Evolutionary conservation across 2,113 vertebrate genomes (phyloP).

Genomic region (Bettongia penicillata): DNA sequence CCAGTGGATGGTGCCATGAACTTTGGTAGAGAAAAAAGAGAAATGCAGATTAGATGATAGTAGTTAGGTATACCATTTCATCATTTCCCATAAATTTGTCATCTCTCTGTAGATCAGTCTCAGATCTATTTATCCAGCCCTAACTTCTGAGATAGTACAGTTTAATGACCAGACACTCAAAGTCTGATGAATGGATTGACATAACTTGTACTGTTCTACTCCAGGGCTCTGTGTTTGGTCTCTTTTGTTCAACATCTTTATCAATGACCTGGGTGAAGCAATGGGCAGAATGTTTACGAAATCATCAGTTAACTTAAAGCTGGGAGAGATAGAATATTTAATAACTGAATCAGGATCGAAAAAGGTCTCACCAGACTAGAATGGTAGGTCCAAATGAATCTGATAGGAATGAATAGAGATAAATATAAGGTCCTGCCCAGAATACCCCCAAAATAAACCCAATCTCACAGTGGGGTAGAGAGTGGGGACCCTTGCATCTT

Average conservation of each 20-base stretch:
- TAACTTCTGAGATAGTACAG: neutral
- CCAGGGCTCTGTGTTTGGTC: neutral
- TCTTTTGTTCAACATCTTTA: neutral
- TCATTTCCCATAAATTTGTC: neutral
- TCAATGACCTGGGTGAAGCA: neutral
- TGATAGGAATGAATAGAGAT: neutral
- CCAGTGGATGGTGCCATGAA: neutral
- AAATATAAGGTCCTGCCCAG: neutral
- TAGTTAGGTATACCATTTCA: neutral
- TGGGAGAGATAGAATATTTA: neutral
- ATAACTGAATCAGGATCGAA: neutral
- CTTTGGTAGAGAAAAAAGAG: neutral
- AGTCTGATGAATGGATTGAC: neutral
- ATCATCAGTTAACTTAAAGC: neutral
- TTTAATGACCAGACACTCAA: neutral
- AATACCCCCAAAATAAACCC: neutral
- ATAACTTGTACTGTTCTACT: neutral
- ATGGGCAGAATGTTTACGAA: neutral
- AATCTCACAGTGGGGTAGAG: neutral
- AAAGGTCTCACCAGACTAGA: neutral
- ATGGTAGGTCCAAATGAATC: neutral
- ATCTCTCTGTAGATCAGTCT: neutral
- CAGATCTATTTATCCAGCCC: neutral
- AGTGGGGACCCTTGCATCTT: neutral
- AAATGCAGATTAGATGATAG: neutral